phyloP scores from a whole-genome alignment of 2,797 vertebrate species.

The Antennarius maculatus region DNA sequence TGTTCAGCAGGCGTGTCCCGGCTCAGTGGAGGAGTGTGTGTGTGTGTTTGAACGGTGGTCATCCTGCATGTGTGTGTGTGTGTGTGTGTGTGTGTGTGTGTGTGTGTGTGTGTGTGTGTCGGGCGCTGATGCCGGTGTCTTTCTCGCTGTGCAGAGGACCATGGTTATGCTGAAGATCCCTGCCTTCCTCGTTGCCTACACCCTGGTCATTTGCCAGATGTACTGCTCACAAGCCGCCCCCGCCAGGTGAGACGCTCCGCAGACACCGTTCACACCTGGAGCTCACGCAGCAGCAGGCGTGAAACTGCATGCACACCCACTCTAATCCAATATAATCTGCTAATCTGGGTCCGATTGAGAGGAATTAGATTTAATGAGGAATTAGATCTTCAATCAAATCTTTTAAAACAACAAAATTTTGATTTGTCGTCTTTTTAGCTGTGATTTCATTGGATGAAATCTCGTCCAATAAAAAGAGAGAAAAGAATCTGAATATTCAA shows the following conservation, averaged over 20 bases:
- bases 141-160: constrained; percentile 74
- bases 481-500: constrained; percentile 34
- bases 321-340: too few relatives aligned
- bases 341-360: too few relatives aligned
- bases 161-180: constrained; percentile 96
- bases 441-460: neutral
- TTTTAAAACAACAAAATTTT: too few relatives aligned
- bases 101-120: constrained; percentile 1
- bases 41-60: constrained; percentile 1
- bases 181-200: constrained; percentile 88
- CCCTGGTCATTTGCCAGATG: constrained; percentile 93
- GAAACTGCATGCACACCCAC: too few relatives aligned
- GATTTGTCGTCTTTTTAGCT: too few relatives aligned
- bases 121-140: constrained; percentile 51
- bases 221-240: constrained; percentile 89
- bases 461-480: neutral
- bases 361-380: neutral
- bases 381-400: neutral
- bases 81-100: constrained; percentile 3
- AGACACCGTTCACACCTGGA: neutral
- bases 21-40: neutral
- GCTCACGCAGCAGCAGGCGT: neutral
- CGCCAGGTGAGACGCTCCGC: constrained; percentile 83
- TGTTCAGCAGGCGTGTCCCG: neutral
- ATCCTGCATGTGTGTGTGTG: neutral